Percentiles rank a stretch among this genome's conserved stretches.
These are phyloP conservation scores for Himalopsyche japonica DNA, from an alignment of 2,888 invertebrate species.

Conservation along the genomic window DNA sequence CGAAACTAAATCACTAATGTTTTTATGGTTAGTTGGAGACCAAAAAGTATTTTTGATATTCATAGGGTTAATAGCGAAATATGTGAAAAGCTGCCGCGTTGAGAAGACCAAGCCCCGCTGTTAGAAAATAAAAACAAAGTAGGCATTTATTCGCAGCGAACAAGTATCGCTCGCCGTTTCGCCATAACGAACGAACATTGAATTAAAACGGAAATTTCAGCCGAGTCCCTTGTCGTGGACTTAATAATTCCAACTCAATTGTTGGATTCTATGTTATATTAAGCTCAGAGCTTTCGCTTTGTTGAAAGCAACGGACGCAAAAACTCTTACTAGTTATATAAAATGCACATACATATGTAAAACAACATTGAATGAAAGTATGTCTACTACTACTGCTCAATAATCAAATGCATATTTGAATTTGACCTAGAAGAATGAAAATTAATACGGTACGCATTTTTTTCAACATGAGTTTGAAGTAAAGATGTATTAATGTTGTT, in stretches of 20 bases:
- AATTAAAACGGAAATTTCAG: not conserved
- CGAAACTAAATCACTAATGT: no score
- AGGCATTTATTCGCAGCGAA: not conserved
- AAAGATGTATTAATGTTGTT: no score
- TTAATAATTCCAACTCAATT: slow-evolving; percentile 1
- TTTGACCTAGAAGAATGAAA: no score
- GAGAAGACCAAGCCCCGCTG: not conserved
- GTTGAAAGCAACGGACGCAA: not conserved
- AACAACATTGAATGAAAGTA: not conserved
- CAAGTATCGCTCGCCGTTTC: not conserved
- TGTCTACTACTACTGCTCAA: no score
- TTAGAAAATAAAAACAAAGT: not conserved
- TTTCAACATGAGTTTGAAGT: no score
- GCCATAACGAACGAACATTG: not conserved
- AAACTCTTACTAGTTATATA: not conserved
- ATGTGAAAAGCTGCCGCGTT: not conserved
- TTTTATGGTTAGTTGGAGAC: no score
- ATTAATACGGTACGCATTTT: no score
- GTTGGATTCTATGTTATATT: not conserved
- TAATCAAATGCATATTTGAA: no score
- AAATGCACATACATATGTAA: not conserved
- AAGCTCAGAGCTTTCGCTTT: not conserved
- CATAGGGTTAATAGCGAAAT: not conserved
- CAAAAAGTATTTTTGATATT: not conserved
- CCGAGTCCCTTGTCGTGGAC: not conserved